Evolutionary conservation across 2,797 vertebrate species (phyloP), one percentile per base, ranked within the genome.

Genomic region (Gallinago stenura): DNA sequence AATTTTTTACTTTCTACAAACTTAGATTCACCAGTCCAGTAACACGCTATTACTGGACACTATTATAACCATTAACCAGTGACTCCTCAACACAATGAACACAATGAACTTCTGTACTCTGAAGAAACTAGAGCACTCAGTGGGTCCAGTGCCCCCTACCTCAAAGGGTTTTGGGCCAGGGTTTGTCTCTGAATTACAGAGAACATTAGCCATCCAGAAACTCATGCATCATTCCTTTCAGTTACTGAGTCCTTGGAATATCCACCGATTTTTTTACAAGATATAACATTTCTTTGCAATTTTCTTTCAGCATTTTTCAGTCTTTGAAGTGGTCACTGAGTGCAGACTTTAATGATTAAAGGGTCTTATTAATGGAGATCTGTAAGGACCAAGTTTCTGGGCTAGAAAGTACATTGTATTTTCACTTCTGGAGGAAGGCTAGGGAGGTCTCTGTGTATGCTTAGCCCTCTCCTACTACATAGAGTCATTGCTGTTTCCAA

Each of bases 11-110:
- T 43, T 84, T 91, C 86, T 72, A 66, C 1, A 1, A 58, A 70
- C 28, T 73, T 48, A 48, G 58, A 75, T 71, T 78, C 65, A 46
- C 66, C 84, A 24, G 87, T 86, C 39, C 80, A 82, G 73, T 84
- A 87, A 79, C 46, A 61, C 7, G 6, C 35, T 72, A 31, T 70
- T 92, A 62, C 21, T 84, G n/a, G 58, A 87, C 17, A 45, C 41
- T 82, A 6, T 66, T 82, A 64, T 92, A 95, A 90, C 62, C 60
- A 79, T 94, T 90, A 90, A 95, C 86, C 26, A 73, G 56, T 79
- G 73, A 73, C 69, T 82, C 25, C 53, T 94, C 66, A 82, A 56
- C 62, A 93, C 75, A 94, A 77, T 30, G 41, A 82, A 56, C 62
- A 93, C 71, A 94, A 73, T n/a, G 41, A 37, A 79, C 70, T 39